Evolutionary conservation across 2,888 invertebrate species (phyloP), one percentile per base, ranked within the genome.

Genomic region (Lithophane socia): DNA sequence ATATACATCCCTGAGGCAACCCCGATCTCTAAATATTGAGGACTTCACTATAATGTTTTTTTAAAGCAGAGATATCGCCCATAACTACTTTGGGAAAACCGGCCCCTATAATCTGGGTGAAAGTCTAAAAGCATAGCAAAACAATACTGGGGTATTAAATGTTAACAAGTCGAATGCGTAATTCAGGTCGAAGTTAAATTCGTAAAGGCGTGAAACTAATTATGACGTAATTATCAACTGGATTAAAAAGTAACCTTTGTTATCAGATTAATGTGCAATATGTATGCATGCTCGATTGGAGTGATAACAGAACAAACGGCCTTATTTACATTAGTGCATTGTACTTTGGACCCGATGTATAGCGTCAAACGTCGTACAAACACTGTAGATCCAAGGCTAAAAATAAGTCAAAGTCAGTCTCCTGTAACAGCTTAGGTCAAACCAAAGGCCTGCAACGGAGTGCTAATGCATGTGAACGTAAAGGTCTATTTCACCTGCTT

Each of bases 231-330:
- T 44, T 10, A 52, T 37, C 5, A 44, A 67, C 10, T 58, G 24
- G 21, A 54, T 54, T 52, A 1, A 60, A 67, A 77, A 21, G 1
- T 68, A 24, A 61, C 69, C 54, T 66, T 63, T 61, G 54, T 29
- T 76, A 82, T 82, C 44, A 47, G 29, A 52, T 67, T 66, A 75
- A 67, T 80, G 49, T 49, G 75, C 60, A 79, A 49, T 61, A 67
- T 18, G 75, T 24, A 76, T 64, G 68, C 82, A 68, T 56, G 49
- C 24, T 56, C 49, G 54, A 75, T 75, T 75, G 9, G 29, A 24
- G 37, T 64, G 79, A 82, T 82, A 64, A 79, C 63, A 49, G n/a
- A 68, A 76, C 44, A 52, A 63, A 56, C 21, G 68, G 47, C 10
- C 9, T 56, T 63, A 64, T 74, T 80, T 80, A 74, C 60, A 65